A percentile compares a stretch with the other conserved stretches of the same genome.
Evolutionary conservation across 2,888 invertebrate species (phyloP).

Genomic region (Acrocyrtus sp.): DNA sequence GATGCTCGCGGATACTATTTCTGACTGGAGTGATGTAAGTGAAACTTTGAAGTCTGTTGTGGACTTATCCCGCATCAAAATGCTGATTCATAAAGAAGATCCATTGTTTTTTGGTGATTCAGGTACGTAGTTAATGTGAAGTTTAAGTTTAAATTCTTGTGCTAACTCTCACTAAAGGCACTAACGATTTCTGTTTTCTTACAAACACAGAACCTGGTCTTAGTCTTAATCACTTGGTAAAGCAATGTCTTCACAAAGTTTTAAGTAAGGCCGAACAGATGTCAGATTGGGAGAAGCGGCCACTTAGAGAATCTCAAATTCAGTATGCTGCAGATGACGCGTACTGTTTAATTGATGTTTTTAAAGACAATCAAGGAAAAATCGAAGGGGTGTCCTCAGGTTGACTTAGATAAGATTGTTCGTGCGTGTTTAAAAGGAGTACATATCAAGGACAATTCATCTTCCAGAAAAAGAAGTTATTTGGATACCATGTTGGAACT

Average conservation of each 20-base stretch:
- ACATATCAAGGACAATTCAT: background rate
- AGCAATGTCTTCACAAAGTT: constrained; percentile 79
- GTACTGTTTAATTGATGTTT: constrained; percentile 84
- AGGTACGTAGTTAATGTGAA: too few species aligned
- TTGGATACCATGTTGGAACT: constrained; percentile 23
- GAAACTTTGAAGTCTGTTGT: constrained; percentile 39
- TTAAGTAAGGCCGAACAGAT: constrained; percentile 90
- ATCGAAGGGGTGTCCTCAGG: background rate
- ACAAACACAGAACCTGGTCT: constrained; percentile 2
- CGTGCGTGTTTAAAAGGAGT: background rate
- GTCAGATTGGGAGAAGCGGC: constrained; percentile 90
- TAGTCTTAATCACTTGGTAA: constrained; percentile 79
- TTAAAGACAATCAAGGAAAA: constrained; percentile 72
- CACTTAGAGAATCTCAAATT: constrained; percentile 80
- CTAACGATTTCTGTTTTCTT: constrained; percentile 5
- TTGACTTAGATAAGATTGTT: constrained; percentile 30
- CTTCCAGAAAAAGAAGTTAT: background rate
- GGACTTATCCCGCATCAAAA: constrained; percentile 53
- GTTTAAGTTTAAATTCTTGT: background rate
- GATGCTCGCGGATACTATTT: constrained; percentile 73
- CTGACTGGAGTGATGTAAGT: constrained; percentile 68
- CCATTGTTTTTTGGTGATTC: constrained; percentile 22
- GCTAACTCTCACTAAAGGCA: background rate
- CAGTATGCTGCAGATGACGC: constrained; percentile 90
- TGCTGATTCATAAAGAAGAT: constrained; percentile 42